Evolutionary conservation across 2,888 invertebrate genomes (phyloP), one percentile per base, ranked within the genome.

Genomic region (Nysson spinosus): DNA sequence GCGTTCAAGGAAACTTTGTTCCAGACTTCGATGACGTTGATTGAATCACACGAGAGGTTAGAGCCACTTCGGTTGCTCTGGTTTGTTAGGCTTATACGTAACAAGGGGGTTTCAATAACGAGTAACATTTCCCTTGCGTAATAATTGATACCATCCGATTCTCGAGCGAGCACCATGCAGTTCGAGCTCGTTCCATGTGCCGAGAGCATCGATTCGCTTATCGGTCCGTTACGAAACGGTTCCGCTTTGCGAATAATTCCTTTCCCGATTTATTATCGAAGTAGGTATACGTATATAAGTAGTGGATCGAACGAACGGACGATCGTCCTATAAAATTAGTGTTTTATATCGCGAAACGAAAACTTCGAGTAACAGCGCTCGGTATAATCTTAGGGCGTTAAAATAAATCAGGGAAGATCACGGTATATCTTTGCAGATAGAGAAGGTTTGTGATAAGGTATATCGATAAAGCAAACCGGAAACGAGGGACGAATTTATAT

Each of bases 1-100:
- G 32, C 43, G 63, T 50, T 63, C 57, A 34, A 9, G 22, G 37
- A n/a, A 64, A 64, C 52, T 67, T 67, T 67, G 66, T 54, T 58
- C 42, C 44, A 22, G 66, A 63, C 63, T 47, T 63, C 58, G 64
- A 58, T 54, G 66, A 67, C 66, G 64, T 52, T 67, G 64, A 67
- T 67, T 26, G 64, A 64, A 67, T 67, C 66, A 58, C 52, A 43
- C 47, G 40, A 30, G 49, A 44, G 64, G 32, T 64, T 52, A 28
- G 51, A 57, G 52, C 51, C 52, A 52, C 51, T 56, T 47, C 14
- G 50, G 35, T 32, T 42, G 46, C 44, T 66, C 44, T 54, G 32
- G 32, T 63, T 63, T 56, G 51, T 51, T 55, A 55, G 39, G 34
- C 24, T 17, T 11, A 20, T 39, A 5, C 20, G 63, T 37, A 51